Percentiles rank a stretch among this genome's conserved stretches.
These are phyloP conservation scores for Cybosia mesomella DNA, from an alignment of 2,888 invertebrate genomes.

Conservation along the genomic window DNA sequence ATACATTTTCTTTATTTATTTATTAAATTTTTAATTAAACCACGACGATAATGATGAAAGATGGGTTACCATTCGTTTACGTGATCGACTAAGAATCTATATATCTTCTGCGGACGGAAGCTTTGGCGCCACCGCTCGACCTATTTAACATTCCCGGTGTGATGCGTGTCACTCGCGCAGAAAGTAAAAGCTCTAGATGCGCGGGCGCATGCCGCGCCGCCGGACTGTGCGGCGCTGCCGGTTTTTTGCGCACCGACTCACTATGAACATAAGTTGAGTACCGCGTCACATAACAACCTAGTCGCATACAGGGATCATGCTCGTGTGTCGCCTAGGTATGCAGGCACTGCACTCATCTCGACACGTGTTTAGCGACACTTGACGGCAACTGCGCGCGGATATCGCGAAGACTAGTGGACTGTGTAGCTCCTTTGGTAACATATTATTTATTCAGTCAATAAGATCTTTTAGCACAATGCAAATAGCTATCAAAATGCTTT, in stretches of 20 bases:
- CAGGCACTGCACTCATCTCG: neutral
- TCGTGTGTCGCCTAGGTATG: neutral
- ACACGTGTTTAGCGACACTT: neutral
- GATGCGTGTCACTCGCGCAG: conserved; percentile 24
- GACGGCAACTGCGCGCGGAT: neutral
- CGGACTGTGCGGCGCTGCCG: neutral
- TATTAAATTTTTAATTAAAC: neutral
- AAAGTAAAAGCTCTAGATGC: conserved; percentile 42
- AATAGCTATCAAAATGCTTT: too few species aligned
- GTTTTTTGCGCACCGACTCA: conserved; percentile 30
- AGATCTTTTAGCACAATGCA: too few species aligned
- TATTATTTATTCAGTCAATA: neutral
- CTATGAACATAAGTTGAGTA: conserved; percentile 27
- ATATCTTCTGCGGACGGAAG: neutral
- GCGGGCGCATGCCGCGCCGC: conserved; percentile 15
- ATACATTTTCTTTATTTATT: neutral
- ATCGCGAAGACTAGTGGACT: neutral
- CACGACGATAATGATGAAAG: neutral
- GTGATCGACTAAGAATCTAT: neutral
- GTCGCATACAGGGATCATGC: conserved; percentile 11
- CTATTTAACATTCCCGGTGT: conserved; percentile 20
- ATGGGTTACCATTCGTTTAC: neutral
- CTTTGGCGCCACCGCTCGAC: neutral
- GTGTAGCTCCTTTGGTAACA: neutral
- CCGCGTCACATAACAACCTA: conserved; percentile 20